Conservation (phyloP, 2,888 invertebrate genomes). For the Athetis lepigone region DNA sequence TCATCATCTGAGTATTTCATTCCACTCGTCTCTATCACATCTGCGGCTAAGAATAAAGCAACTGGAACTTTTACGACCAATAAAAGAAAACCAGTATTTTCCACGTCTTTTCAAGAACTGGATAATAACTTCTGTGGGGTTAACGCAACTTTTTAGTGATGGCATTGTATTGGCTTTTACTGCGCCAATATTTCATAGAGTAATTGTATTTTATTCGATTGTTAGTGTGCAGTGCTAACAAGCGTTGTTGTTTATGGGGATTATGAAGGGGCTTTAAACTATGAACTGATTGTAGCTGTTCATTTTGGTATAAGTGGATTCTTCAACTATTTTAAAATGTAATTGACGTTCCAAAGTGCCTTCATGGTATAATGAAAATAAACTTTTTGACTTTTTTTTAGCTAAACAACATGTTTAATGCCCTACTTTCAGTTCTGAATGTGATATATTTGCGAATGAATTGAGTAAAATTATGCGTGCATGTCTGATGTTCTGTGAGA, state of each 20-base stretch:
- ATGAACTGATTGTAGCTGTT: too few species aligned
- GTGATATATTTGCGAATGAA: too few species aligned
- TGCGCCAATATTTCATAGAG: slow-evolving; percentile 24
- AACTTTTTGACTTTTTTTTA: too few species aligned
- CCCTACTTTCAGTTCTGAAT: too few species aligned
- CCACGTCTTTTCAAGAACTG: slow-evolving; percentile 10
- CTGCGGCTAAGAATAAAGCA: slow-evolving; percentile 2
- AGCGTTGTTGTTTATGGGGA: slow-evolving; percentile 16
- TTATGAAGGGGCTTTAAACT: not conserved
- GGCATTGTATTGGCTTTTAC: slow-evolving; percentile 31
- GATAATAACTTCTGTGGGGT: slow-evolving; percentile 19
- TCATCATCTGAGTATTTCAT: not conserved
- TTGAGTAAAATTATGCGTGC: too few species aligned
- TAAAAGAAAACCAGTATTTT: slow-evolving; percentile 28
- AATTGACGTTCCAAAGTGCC: too few species aligned
- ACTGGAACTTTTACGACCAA: slow-evolving; percentile 11
- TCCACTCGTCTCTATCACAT: not conserved
- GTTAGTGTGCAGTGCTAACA: slow-evolving; percentile 21
- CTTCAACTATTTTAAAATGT: too few species aligned
- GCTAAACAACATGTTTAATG: too few species aligned
- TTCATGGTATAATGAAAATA: too few species aligned
- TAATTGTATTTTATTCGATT: slow-evolving; percentile 24
- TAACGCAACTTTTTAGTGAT: slow-evolving; percentile 18
- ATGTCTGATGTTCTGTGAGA: too few species aligned
- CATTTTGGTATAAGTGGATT: too few species aligned